Base-by-base conservation (phyloP, 2,113 vertebrate species). In the Lampris megalopsis region DNA sequence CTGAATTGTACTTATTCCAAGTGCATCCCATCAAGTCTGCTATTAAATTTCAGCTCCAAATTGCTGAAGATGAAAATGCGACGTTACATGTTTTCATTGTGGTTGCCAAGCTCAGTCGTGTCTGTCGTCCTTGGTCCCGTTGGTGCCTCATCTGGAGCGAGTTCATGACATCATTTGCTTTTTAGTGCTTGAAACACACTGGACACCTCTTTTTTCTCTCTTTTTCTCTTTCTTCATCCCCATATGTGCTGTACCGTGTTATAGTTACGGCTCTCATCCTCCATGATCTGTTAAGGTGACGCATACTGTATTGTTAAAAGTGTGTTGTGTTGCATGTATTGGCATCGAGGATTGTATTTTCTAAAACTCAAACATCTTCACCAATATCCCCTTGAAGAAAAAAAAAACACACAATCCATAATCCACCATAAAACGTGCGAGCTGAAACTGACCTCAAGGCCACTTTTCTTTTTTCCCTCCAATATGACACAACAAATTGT, bases 251-350 rank as follows among this genome's bases (percentile, higher is more conserved):
- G 52, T 45, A 63, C 71, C 59, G 41, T 13, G 24, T n/a, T 24
- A 48, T 59, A 71, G 52, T 73, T 58, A 0, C 3, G 35, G 49
- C 54, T 63, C 40, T 1, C 42, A 36, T 58, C 50, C n/a, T 11
- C 35, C 71, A n/a, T 7, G 43, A 60, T 63, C 71, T 38, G 71
- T 1, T 58, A 62, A 24, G 40, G 64, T 48, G 37, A 73, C 10
- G 38, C 37, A 42, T 65, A 61, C 77, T 76, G 60, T 38, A 63
- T 38, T 38, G 47, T 62, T 45, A 62, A 43, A 60, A 47, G 9
- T 63, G 35, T 66, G 67, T 24, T 24, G 24, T 24, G 81, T 71
- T 82, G 52, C 66, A 63, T 71, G 66, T 61, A 78, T 72, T 74
- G 67, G 37, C 58, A 67, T 86, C 36, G 13, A 8, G 54, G 57